phyloP scores from a whole-genome alignment of 2,888 invertebrate genomes.

The Thera britannica region DNA sequence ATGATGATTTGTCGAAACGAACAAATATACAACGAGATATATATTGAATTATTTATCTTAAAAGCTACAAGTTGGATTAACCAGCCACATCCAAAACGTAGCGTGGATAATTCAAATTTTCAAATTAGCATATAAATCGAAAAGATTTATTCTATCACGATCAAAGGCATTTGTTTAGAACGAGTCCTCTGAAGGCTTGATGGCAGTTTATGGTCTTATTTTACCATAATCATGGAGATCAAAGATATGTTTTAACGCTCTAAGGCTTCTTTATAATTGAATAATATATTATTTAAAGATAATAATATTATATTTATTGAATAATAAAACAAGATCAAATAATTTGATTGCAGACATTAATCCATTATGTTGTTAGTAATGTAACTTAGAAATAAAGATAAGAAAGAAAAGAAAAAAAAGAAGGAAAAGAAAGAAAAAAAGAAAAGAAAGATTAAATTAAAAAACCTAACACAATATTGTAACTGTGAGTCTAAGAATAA shows the following conservation, averaged over 20 bases:
- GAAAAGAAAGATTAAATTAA: too few species aligned
- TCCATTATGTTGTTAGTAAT: too few species aligned
- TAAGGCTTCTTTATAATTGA: too few species aligned
- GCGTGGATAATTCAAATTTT: slow-evolving; percentile 77
- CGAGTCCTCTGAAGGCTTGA: slow-evolving; percentile 61
- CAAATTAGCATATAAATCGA: slow-evolving; percentile 83
- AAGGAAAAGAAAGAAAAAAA: too few species aligned
- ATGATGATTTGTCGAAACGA: neutral
- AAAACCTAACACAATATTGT: too few species aligned
- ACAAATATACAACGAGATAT: slow-evolving; percentile 9
- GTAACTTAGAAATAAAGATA: too few species aligned
- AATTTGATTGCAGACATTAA: too few species aligned
- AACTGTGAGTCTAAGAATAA: too few species aligned
- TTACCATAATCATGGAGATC: slow-evolving; percentile 13
- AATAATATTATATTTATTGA: too few species aligned
- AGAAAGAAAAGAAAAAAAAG: too few species aligned
- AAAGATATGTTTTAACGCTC: neutral
- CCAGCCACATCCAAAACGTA: slow-evolving; percentile 59
- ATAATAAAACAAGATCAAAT: too few species aligned
- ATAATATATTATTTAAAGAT: too few species aligned
- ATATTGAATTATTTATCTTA: slow-evolving; percentile 57
- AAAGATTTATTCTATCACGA: slow-evolving; percentile 82
- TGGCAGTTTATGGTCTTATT: slow-evolving; percentile 69
- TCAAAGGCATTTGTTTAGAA: slow-evolving; percentile 81
- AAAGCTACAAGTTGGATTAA: slow-evolving; percentile 65